Evolutionary conservation across 92 coral and sea anemone genomes (phyloP).

Genomic region (Scolanthus callimorphus): DNA sequence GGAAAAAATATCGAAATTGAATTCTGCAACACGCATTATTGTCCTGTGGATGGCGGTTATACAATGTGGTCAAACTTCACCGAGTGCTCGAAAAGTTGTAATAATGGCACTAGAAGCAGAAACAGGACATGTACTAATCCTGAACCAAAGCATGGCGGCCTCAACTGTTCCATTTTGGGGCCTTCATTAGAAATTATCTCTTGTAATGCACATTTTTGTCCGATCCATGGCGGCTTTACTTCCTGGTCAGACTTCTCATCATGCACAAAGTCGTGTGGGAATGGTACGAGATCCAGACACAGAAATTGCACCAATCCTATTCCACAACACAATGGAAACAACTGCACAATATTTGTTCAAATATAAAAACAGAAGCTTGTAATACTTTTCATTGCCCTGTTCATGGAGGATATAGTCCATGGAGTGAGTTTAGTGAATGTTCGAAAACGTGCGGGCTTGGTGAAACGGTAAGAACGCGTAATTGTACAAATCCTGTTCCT

Average conservation of each 20-base stretch:
- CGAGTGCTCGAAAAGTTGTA: slow-evolving; percentile 54
- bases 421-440: slow-evolving; percentile 57
- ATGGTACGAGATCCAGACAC: slow-evolving; percentile 30
- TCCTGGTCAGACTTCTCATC: slow-evolving; percentile 34
- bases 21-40: slow-evolving; percentile 49
- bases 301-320: slow-evolving; percentile 40
- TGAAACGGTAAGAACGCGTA: slow-evolving; percentile 27
- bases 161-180: slow-evolving; percentile 60
- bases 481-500: slow-evolving; percentile 51
- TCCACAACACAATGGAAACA: slow-evolving; percentile 41
- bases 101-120: slow-evolving; percentile 48
- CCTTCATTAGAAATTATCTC: slow-evolving; percentile 25
- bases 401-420: slow-evolving; percentile 45
- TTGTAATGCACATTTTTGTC: slow-evolving; percentile 62
- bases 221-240: slow-evolving; percentile 50
- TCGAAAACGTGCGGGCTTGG: slow-evolving; percentile 44
- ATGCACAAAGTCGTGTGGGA: slow-evolving; percentile 42
- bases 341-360: slow-evolving; percentile 21
- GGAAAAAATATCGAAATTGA: slow-evolving; percentile 42
- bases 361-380: slow-evolving; percentile 16
- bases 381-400: slow-evolving; percentile 55
- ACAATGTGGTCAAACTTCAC: slow-evolving; percentile 60
- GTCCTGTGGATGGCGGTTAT: slow-evolving; percentile 72
- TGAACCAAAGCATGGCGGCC: slow-evolving; percentile 63
- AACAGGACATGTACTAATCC: slow-evolving; percentile 64